Conservation (phyloP, 1,140 invertebrate species). For the Papilio polyxenes region DNA sequence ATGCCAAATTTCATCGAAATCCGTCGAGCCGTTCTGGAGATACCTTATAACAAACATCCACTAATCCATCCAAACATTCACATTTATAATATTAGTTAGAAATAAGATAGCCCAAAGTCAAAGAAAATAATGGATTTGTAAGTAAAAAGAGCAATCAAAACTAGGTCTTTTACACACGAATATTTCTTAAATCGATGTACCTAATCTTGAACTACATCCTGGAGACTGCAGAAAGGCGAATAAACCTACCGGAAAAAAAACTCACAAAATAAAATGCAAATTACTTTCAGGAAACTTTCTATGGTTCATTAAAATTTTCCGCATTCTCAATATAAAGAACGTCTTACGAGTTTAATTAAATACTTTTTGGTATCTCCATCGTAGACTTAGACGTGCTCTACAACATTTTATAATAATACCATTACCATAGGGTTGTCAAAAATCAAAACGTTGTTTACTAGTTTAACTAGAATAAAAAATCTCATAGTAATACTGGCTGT, state of each 20-base stretch:
- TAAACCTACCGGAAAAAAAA: background rate
- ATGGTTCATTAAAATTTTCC: background rate
- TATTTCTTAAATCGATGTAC: too few species aligned
- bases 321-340: background rate
- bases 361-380: background rate
- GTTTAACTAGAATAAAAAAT: too few species aligned
- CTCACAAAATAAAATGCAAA: background rate
- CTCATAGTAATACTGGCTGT: too few species aligned
- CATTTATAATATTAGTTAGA: too few species aligned
- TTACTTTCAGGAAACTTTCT: background rate
- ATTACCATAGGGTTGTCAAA: background rate
- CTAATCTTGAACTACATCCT: background rate
- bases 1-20: too few species aligned
- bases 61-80: too few species aligned
- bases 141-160: too few species aligned
- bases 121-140: too few species aligned
- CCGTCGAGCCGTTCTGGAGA: too few species aligned
- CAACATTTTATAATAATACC: slow-evolving; percentile 2
- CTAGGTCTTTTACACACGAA: too few species aligned
- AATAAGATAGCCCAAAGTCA: too few species aligned
- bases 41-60: too few species aligned
- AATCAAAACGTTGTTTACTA: background rate
- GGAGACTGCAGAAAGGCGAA: background rate
- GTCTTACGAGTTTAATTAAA: slow-evolving; percentile 11
- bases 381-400: background rate